phyloP scores from a whole-genome alignment of 2,888 invertebrate species.

The Cacoxenus indagator region DNA sequence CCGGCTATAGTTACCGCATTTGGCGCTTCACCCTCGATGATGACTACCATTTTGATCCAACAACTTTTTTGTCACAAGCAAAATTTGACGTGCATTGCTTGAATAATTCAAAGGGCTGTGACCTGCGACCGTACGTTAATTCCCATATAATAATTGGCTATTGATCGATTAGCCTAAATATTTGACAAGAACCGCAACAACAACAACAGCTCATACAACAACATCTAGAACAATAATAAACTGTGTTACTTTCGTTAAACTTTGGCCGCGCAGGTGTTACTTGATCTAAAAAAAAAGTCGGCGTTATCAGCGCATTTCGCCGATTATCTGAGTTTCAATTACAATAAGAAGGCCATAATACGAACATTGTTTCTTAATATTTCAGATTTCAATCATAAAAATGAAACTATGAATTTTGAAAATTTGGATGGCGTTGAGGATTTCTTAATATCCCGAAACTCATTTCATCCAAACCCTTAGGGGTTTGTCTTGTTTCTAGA shows the following conservation, averaged over 20 bases:
- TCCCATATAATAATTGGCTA: slow-evolving; percentile 14
- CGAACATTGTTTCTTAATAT: too few species aligned
- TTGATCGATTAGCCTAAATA: slow-evolving; percentile 14
- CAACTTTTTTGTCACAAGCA: not conserved
- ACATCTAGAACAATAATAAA: not conserved
- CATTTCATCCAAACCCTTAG: too few species aligned
- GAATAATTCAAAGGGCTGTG: not conserved
- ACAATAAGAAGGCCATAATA: too few species aligned
- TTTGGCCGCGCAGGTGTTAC: slow-evolving; percentile 6
- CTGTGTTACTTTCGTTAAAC: not conserved
- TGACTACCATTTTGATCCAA: too few species aligned
- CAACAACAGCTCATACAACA: not conserved
- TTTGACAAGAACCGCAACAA: not conserved
- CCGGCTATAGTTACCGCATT: too few species aligned
- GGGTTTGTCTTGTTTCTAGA: too few species aligned
- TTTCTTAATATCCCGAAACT: too few species aligned
- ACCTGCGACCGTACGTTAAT: not conserved
- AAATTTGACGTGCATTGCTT: not conserved
- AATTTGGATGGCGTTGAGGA: too few species aligned
- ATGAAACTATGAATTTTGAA: too few species aligned
- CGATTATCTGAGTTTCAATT: not conserved
- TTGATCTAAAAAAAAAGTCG: not conserved
- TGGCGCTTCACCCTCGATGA: too few species aligned
- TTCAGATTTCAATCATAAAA: too few species aligned
- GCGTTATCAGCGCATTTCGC: not conserved